phyloP scores from a whole-genome alignment of 2,113 vertebrate species.

The Tachycineta bicolor region DNA sequence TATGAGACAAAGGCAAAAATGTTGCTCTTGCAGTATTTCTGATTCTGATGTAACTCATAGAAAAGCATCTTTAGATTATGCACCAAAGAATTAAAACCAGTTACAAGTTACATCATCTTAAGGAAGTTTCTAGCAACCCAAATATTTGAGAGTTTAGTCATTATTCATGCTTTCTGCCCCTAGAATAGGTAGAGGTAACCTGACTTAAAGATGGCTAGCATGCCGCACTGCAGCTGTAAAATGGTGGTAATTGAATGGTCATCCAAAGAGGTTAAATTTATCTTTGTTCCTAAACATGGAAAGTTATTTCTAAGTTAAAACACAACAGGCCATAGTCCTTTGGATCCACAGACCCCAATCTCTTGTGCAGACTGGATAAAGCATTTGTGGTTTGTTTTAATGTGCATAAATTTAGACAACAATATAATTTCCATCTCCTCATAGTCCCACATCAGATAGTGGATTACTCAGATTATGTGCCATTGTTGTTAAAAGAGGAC shows the following conservation, averaged over 20 bases:
- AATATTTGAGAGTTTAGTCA: not conserved
- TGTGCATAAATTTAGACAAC: not conserved
- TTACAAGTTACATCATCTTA: not conserved
- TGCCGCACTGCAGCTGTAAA: not conserved
- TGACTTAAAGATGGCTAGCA: not conserved
- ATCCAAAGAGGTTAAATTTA: not conserved
- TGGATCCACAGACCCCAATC: not conserved
- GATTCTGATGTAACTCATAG: not conserved
- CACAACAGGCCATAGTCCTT: fast-evolving
- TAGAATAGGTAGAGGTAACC: not conserved
- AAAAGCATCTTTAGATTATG: not conserved
- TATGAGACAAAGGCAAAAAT: not conserved
- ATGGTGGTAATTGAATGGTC: not conserved
- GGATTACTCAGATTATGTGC: not conserved
- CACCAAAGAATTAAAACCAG: not conserved
- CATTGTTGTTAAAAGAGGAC: not conserved
- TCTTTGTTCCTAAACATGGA: not conserved
- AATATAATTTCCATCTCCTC: not conserved
- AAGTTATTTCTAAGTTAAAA: not conserved
- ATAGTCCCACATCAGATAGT: not conserved
- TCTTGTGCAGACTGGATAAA: not conserved
- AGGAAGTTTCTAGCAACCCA: not conserved
- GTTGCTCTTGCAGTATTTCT: not conserved
- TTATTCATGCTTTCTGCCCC: not conserved
- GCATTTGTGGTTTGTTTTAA: not conserved